phyloP scores from a whole-genome alignment of 2,113 vertebrate genomes.

The Alosa alosa region DNA sequence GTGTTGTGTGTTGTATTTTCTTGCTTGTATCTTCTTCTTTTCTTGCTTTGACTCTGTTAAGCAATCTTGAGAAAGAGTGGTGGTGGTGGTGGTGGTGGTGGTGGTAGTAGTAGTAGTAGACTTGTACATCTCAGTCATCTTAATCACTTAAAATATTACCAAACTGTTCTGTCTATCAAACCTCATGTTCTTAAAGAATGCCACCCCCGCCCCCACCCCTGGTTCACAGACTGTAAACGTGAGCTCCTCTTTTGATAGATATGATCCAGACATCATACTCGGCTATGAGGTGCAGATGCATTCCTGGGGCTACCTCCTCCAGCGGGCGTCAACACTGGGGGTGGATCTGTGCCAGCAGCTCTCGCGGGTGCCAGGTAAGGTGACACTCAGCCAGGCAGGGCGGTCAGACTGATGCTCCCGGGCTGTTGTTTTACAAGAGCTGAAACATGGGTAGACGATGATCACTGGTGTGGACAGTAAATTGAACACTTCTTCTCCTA shows the following conservation, averaged over 20 bases:
- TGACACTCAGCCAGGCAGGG: not conserved
- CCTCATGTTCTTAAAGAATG: too few species aligned
- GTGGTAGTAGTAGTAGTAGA: too few species aligned
- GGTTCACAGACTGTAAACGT: not conserved
- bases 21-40: not conserved
- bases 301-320: conserved; percentile 97
- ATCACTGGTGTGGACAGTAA: not conserved
- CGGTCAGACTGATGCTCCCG: not conserved
- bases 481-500: not conserved
- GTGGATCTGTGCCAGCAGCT: conserved; percentile 90
- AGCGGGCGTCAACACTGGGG: conserved; percentile 82
- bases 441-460: not conserved
- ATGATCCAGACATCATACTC: conserved; percentile 94
- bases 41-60: too few species aligned
- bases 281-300: conserved; percentile 98
- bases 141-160: too few species aligned
- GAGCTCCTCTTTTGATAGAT: conserved; percentile 69
- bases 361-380: conserved; percentile 90
- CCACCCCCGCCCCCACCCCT: too few species aligned
- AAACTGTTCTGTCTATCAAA: too few species aligned
- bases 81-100: too few species aligned
- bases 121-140: too few species aligned
- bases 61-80: too few species aligned
- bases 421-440: not conserved
- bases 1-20: not conserved